Evolutionary conservation across 2,797 vertebrate genomes (phyloP), one percentile per base, ranked within the genome.

Genomic region (Poliocrania exsul): DNA sequence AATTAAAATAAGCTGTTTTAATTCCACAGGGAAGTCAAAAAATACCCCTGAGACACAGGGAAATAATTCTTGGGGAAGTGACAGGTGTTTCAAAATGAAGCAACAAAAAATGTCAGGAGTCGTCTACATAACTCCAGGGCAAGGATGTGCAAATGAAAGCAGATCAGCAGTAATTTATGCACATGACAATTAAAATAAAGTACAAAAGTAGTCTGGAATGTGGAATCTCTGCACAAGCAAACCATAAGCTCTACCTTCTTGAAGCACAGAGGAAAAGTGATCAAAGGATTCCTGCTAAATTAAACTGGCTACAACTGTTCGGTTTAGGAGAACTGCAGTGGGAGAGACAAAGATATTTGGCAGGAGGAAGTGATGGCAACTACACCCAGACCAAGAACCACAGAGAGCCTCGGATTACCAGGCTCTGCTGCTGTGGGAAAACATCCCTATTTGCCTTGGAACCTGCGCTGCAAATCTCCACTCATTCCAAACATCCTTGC

Each of bases 81-180:
- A 60, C 81, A 90, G 75, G 60, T 86, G 56, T 93, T 95, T 88
- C 61, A 75, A 91, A 92, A 92, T 37, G 21, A 54, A 90, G 79
- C 58, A 89, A 69, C n/a, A 79, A 50, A 74, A 90, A 70, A 9
- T 0, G 0, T 90, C 64, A 73, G 49, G 69, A 62, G 79, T 33
- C 90, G 40, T 88, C 72, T 46, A 50, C 33, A 40, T 85, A 77
- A 95, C 85, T 94, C 26, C 74, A 78, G 82, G 85, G 74, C 82
- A 85, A 74, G 49, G 72, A 69, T 62, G 49, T 85, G 51, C 60
- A 85, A 92, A 86, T 62, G 50, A 66, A 81, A 69, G 67, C n/a
- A 77, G 40, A 92, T 69, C 60, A 80, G 21, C 29, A 70, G 64
- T 74, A 81, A 95, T 93, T 92, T 94, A 82, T 81, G 80, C 66